Conservation (phyloP, 2,797 vertebrate species). For the Helicolenus hilgendorfi region DNA sequence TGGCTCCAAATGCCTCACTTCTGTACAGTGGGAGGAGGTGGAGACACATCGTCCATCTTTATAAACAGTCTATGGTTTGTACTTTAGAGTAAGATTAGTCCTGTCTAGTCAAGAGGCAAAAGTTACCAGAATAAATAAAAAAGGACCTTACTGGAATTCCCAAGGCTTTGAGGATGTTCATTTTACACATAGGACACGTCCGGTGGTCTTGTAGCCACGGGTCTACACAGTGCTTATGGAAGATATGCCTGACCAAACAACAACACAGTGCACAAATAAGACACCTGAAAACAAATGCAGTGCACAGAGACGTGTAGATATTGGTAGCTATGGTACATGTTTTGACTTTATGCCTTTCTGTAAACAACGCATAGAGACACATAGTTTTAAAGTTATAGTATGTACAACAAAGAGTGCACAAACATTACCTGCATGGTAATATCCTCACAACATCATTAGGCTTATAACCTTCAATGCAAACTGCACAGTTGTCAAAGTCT, state of each 20-base stretch:
- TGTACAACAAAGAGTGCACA: not conserved
- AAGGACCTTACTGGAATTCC: slow-evolving; percentile 94
- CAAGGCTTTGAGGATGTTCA: slow-evolving; percentile 99
- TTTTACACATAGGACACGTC: slow-evolving; percentile 99
- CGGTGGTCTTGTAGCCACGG: slow-evolving; percentile 98
- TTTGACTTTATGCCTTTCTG: not conserved
- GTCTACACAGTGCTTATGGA: slow-evolving; percentile 99
- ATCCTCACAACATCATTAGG: slow-evolving; percentile 97
- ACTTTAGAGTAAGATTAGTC: not conserved
- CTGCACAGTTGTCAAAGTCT: slow-evolving; percentile 99
- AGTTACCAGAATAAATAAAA: not conserved
- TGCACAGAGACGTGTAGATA: not conserved
- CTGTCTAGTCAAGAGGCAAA: too few species aligned
- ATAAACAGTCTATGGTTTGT: too few species aligned
- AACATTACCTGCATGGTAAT: slow-evolving; percentile 96
- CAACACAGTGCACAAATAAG: not conserved
- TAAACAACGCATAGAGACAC: not conserved
- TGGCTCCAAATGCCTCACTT: too few species aligned
- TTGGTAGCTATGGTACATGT: not conserved
- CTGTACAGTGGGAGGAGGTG: too few species aligned
- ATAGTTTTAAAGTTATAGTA: not conserved
- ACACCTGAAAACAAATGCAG: not conserved
- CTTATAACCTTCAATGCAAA: slow-evolving; percentile 99
- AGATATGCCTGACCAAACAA: slow-evolving; percentile 93
- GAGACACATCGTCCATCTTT: too few species aligned